Base-by-base conservation (phyloP, 2,797 vertebrate genomes). In the Lates japonicus region DNA sequence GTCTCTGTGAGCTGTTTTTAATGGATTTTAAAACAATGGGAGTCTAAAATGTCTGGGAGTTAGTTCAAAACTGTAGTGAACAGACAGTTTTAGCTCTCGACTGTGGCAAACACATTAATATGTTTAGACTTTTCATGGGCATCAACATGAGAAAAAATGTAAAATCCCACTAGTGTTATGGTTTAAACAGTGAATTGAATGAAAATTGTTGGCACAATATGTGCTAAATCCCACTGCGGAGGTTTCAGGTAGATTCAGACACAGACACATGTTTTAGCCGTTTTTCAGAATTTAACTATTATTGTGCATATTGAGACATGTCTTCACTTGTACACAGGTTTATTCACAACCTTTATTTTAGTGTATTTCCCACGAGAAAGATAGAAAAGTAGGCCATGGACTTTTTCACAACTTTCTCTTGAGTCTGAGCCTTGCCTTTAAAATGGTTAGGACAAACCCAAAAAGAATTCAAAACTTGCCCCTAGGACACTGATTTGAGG, bases 1-100 rank as follows among this genome's bases (percentile, higher is more conserved):
- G 67, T 88, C 51, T 87, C 59, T 85, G 58, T 70, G 77, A 86
- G 85, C 58, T 76, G 81, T 75, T 88, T 83, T 89, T 81, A 82
- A 82, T 79, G 74, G 62, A 67, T 80, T 84, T 74, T 81, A 58
- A 83, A 87, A 86, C 81, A 88, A 88, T 59, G 16, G 44, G 39
- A 79, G 52, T 39, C 46, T 51, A 68, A 70, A 84, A 77, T 73
- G 67, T 76, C 62, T 75, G 63, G 16, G 51, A 72, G 5, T 61
- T 69, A 46, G 63, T 62, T 81, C 65, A 82, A 73, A 73, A 66
- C 52, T 83, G 54, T 17, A 39, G 62, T 51, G 63, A 90, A 80
- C 19, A 77, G 75, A 80, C 51, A 17, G 76, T 58, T 72, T 81
- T 20, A 46, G 70, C 57, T 58, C 73, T 78, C 82, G 73, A 86